Evolutionary conservation across 2,113 vertebrate genomes (phyloP).

Genomic region (Pygathrix nemaeus): DNA sequence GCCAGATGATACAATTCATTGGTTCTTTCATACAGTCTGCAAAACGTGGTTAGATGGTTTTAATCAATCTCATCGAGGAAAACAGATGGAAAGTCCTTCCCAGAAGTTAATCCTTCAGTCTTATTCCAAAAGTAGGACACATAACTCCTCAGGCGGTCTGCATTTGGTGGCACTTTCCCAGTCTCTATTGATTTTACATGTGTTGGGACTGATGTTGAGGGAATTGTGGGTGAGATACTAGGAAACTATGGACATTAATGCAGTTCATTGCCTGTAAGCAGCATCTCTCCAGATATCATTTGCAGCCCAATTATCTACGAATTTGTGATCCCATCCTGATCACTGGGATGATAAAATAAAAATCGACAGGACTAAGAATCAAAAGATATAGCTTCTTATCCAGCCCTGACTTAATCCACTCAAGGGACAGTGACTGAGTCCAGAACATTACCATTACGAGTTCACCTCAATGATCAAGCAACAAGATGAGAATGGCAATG

Average conservation of each 20-base stretch:
- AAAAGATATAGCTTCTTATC: neutral
- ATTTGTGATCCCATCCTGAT: neutral
- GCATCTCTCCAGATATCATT: neutral
- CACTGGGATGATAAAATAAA: neutral
- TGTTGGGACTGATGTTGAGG: neutral
- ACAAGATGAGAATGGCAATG: neutral
- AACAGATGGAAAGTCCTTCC: slow-evolving; percentile 54
- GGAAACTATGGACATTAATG: neutral
- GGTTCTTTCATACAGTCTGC: neutral
- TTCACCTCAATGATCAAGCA: neutral
- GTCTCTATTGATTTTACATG: neutral
- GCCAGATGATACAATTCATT: neutral
- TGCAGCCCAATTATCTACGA: neutral
- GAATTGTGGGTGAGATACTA: neutral
- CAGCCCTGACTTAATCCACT: neutral
- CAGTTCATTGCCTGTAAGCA: neutral
- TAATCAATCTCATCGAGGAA: slow-evolving; percentile 54
- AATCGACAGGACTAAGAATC: neutral
- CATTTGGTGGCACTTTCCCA: neutral
- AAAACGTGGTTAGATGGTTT: slow-evolving; percentile 5
- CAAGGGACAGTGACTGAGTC: neutral
- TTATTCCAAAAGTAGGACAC: slow-evolving; percentile 12
- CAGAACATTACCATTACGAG: neutral
- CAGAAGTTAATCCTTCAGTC: slow-evolving; percentile 52
- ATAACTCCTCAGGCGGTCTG: neutral